These are phyloP conservation scores for Lerema accius DNA, from an alignment of 1,140 invertebrate species.

Conservation along the genomic window DNA sequence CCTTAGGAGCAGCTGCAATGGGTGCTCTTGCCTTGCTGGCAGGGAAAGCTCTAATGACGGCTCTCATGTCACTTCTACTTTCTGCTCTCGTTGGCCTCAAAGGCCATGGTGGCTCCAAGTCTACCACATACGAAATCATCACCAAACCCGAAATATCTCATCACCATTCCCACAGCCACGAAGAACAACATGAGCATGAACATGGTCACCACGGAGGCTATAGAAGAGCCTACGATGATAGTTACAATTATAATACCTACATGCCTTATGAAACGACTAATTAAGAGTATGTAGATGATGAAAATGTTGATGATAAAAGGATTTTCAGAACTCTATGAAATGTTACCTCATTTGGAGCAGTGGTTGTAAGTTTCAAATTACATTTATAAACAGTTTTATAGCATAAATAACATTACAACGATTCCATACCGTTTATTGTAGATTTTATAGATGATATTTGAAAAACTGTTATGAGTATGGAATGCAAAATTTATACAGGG, in stretches of 20 bases:
- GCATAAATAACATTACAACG: no score
- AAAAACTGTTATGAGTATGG: no score
- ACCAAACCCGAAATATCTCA: conserved; percentile 90
- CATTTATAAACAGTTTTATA: no score
- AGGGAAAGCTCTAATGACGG: conserved; percentile 92
- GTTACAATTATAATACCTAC: conserved; percentile 67
- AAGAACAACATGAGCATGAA: conserved; percentile 83
- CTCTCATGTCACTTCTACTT: conserved; percentile 89
- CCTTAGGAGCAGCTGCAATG: conserved; percentile 88
- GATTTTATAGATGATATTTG: no score
- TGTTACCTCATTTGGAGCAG: not conserved
- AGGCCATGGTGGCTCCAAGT: conserved; percentile 85
- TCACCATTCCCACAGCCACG: conserved; percentile 86
- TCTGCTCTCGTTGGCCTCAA: conserved; percentile 90
- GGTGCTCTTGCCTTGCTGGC: conserved; percentile 90
- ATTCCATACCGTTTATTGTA: no score
- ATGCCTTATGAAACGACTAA: conserved; percentile 69
- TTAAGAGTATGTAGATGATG: conserved; percentile 28
- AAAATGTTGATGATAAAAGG: not conserved
- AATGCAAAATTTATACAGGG: not conserved
- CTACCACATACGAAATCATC: conserved; percentile 92
- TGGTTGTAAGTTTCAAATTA: no score
- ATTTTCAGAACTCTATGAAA: conserved; percentile 10
- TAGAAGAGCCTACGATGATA: conserved; percentile 79
- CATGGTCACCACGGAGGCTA: conserved; percentile 74